phyloP scores from a whole-genome alignment of 2,888 invertebrate species.

The Acheta domesticus region DNA sequence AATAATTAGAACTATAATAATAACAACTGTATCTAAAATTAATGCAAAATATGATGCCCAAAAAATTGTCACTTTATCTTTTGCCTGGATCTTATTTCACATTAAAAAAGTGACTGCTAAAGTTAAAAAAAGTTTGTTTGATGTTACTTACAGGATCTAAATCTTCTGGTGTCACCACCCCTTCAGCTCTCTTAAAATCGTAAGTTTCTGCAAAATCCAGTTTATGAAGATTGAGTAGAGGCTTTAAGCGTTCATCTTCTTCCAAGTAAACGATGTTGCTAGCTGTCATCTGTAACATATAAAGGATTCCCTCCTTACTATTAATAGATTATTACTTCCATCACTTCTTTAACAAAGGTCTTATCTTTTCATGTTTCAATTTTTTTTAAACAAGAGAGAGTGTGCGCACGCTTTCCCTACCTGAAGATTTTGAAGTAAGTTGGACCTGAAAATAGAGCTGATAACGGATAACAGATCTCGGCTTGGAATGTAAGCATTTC shows the following conservation, averaged over 20 bases:
- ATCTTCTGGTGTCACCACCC: not conserved
- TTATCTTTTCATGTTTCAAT: not conserved
- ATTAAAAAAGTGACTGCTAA: no score
- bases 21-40: no score
- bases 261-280: not conserved
- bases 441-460: slow-evolving; percentile 67
- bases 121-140: no score
- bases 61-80: no score
- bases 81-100: no score
- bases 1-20: no score
- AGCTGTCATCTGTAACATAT: not conserved
- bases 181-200: not conserved
- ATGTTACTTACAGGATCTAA: not conserved
- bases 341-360: not conserved
- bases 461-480: slow-evolving; percentile 82
- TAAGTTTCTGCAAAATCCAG: not conserved
- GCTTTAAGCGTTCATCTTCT: not conserved
- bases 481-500: slow-evolving; percentile 84
- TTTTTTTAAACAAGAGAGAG: no score
- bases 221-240: not conserved
- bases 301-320: no score
- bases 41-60: no score
- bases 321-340: not conserved
- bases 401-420: slow-evolving; percentile 43
- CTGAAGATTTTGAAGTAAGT: slow-evolving; percentile 64